phyloP scores from a whole-genome alignment of 2,113 vertebrate species.

The Grus americana region DNA sequence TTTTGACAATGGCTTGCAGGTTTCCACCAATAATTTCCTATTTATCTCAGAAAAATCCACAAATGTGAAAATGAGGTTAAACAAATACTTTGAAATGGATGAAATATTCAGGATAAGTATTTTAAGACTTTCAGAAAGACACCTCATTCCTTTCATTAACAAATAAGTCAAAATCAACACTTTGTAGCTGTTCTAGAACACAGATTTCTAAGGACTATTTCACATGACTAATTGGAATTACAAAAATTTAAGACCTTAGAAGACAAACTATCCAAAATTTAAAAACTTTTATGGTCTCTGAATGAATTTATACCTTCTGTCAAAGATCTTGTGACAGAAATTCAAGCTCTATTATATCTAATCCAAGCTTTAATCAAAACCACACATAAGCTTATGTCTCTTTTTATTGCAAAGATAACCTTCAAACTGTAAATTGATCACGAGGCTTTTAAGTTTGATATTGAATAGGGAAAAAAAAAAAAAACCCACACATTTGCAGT shows the following conservation, averaged over 20 bases:
- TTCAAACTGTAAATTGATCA: neutral
- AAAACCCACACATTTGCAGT: rapidly evolving
- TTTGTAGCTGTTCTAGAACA: neutral
- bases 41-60: neutral
- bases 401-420: neutral
- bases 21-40: neutral
- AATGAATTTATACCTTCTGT: neutral
- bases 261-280: neutral
- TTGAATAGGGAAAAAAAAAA: neutral
- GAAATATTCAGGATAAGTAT: neutral
- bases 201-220: neutral
- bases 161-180: neutral
- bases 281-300: neutral
- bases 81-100: neutral
- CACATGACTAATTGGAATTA: neutral
- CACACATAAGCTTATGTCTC: neutral
- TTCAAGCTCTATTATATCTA: neutral
- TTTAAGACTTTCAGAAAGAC: neutral
- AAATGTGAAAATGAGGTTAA: neutral
- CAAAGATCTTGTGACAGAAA: neutral
- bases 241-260: neutral
- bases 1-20: neutral
- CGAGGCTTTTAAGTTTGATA: neutral
- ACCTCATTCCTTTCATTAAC: neutral
- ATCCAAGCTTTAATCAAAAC: neutral